Evolutionary conservation across 2,797 vertebrate genomes (phyloP).

Genomic region (Aplochiton taeniatus): DNA sequence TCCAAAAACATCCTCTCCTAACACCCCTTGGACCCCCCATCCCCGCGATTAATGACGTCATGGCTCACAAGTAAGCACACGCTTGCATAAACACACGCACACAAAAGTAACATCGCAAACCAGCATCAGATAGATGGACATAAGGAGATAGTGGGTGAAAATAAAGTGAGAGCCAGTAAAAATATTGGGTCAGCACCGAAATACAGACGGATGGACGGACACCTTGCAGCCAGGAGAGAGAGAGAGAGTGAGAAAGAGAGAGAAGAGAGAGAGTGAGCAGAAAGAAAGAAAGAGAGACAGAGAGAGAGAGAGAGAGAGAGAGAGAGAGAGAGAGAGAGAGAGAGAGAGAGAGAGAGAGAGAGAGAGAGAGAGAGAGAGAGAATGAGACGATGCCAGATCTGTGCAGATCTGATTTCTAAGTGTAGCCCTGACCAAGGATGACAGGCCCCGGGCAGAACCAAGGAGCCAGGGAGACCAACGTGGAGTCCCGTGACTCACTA

Average conservation of each 20-base stretch:
- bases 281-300: not conserved
- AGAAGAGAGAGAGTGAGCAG: not conserved
- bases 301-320: conserved; percentile 1
- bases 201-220: not conserved
- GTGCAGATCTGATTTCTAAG: conserved; percentile 51
- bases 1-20: no score
- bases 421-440: conserved; percentile 41
- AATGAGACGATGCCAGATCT: conserved; percentile 45
- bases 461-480: no score
- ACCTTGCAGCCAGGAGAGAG: not conserved
- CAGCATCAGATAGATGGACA: no score
- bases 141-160: not conserved
- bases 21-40: no score
- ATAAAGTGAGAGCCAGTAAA: not conserved
- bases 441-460: not conserved
- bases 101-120: not conserved
- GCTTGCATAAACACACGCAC: no score
- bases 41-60: no score
- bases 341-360: conserved; percentile 16
- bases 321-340: not conserved
- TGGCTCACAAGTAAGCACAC: no score
- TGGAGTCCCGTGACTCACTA: not conserved
- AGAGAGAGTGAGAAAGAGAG: not conserved
- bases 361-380: conserved; percentile 27
- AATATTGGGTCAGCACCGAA: not conserved